Evolutionary conservation across 2,113 vertebrate species (phyloP).

Genomic region (Callithrix jacchus): DNA sequence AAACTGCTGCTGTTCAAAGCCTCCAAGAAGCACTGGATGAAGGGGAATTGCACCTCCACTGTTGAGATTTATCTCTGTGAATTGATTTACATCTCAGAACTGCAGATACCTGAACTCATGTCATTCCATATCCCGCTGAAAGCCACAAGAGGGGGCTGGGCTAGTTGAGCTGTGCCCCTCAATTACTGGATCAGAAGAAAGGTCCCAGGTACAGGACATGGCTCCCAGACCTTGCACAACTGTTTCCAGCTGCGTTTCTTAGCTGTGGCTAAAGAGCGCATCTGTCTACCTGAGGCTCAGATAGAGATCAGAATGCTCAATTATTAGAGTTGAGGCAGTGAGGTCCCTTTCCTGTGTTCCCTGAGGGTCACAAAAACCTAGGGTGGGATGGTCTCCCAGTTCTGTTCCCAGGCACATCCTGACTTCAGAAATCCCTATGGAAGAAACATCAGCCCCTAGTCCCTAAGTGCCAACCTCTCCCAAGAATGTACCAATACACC

Average conservation of each 20-base stretch:
- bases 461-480: not conserved
- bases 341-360: not conserved
- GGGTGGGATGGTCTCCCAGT: not conserved
- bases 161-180: not conserved
- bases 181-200: not conserved
- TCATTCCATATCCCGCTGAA: conserved; percentile 26
- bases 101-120: conserved; percentile 51
- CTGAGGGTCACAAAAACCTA: not conserved
- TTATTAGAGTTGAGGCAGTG: not conserved
- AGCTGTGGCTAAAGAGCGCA: not conserved
- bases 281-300: not conserved
- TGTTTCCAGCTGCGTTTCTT: not conserved
- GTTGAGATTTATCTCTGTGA: conserved; percentile 73
- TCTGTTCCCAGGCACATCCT: not conserved
- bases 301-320: not conserved
- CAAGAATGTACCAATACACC: not conserved
- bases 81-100: conserved; percentile 77
- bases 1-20: conserved; percentile 66
- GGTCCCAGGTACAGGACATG: rapidly evolving
- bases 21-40: conserved; percentile 70
- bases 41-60: conserved; percentile 54
- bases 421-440: not conserved
- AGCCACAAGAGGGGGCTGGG: rapidly evolving
- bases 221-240: not conserved
- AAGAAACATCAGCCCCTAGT: not conserved